These are phyloP conservation scores for Acarapis woodi DNA, from an alignment of 1,140 invertebrate genomes.

Conservation along the genomic window DNA sequence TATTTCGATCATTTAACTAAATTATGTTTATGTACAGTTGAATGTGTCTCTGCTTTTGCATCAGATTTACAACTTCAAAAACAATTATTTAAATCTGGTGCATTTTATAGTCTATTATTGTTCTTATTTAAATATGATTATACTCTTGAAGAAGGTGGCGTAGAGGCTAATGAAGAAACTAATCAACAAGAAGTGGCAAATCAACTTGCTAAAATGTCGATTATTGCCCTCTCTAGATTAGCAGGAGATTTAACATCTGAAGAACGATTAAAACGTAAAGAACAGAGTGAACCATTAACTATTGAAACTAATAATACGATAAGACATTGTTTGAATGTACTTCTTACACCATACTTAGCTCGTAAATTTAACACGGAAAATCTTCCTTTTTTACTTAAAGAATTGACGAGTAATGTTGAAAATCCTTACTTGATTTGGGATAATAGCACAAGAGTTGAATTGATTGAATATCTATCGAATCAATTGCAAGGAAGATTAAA, in stretches of 20 bases:
- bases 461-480: conserved; percentile 52
- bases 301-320: conserved; percentile 22
- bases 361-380: conserved; percentile 36
- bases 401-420: conserved; percentile 73
- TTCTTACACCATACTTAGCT: conserved; percentile 68
- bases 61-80: conserved; percentile 57
- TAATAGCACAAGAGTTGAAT: conserved; percentile 71
- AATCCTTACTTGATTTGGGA: conserved; percentile 95
- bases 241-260: conserved; percentile 34
- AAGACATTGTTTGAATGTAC: conserved; percentile 34
- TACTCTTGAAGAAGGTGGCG: conserved; percentile 83
- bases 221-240: conserved; percentile 48
- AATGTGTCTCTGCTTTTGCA: conserved; percentile 51
- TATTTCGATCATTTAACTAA: conserved; percentile 45
- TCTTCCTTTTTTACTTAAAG: conserved; percentile 56
- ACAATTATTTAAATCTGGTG: conserved; percentile 62
- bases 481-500: conserved; percentile 30
- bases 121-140: conserved; percentile 89
- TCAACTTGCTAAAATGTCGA: conserved; percentile 52
- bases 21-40: conserved; percentile 45
- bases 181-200: conserved; percentile 75
- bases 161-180: conserved; percentile 45
- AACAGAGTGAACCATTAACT: conserved; percentile 21
- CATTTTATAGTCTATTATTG: conserved; percentile 64
- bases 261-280: no score